Base-by-base conservation (phyloP, 2,888 invertebrate species). In the Drosophila mercatorum region DNA sequence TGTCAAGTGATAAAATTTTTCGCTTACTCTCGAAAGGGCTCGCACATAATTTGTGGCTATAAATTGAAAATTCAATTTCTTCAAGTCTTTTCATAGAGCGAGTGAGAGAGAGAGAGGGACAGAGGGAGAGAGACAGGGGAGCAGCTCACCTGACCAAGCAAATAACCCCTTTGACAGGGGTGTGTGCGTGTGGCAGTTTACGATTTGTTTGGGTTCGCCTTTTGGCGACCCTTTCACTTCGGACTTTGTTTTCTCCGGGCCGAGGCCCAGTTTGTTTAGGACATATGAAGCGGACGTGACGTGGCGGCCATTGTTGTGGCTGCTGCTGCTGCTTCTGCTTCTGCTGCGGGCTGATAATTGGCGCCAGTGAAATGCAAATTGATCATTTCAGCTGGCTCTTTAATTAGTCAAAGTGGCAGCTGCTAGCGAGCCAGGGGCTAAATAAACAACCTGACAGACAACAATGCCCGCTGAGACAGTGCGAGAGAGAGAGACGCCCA, bases 41-140 rank as follows among this genome's bases (percentile, higher is more conserved):
- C 46, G 63, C 78, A 77, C 89, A 88, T 78, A 83, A 89, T 83
- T 87, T 87, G 88, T 81, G 88, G 76, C 71, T 85, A 89, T 90
- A 90, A 90, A 86, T 86, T 90, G 86, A 87, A 90, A 90, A 86
- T 89, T 86, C 89, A 86, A 86, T 86, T 90, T 89, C 89, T 88
- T 83, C 75, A 81, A 86, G 77, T 60, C 67, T 41, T 72, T 65
- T 58, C 56, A 66, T 52, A 57, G 22, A 62, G 55, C 40, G 2
- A 5, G 11, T 7, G n/a, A 12, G 36, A 0, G 31, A 26, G 38
- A n/a, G 14, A 0, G 31, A 26, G 38, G 11, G 14, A 2, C 36
- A 57, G 22, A 62, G 55, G 28, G 2, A 3, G 11, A 12, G n/a
- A 12, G 36, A 2, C 36, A 1, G 22, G 22, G 22, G 22, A 22